Evolutionary conservation across 2,797 vertebrate genomes (phyloP), one percentile per base, ranked within the genome.

Genomic region (Rousettus madagascariensis): DNA sequence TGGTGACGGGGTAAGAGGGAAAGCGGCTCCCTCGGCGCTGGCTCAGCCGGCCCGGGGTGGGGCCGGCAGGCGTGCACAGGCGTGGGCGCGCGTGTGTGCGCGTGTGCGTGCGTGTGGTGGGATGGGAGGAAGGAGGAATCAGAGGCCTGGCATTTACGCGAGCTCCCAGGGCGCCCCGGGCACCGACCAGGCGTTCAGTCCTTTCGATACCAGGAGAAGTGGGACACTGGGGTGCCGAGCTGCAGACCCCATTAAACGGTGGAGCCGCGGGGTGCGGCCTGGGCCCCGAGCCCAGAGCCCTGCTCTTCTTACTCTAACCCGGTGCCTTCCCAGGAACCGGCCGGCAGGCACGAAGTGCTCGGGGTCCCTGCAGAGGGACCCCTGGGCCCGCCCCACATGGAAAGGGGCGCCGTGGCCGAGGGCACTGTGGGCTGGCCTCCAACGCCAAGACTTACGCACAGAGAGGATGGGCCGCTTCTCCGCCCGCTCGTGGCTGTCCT

Each of bases 391-490:
- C 8, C 57, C 63, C 33, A 19, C 0, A 0, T 26, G 86, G 88
- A 22, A 26, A 74, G 36, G 46, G 15, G 43, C 22, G 66, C 83
- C 0, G 1, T 0, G 11, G 12, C 12, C 41, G 11, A 69, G 66
- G 36, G 30, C 43, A 22, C 26, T 0, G 10, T 0, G 0, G 38
- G 85, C 66, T 9, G 0, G 30, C 69, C 28, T 1, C 3, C 87
- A 16, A 69, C 4, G 83, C 93, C 65, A n/a, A 86, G 95, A 99
- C 99, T 99, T 98, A 99, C 99, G 99, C 87, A 99, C 98, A 90
- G 99, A 99, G 59, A 99, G 96, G 98, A 99, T 99, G 63, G 99
- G 99, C 69, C 98, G 99, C 0, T 98, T 99, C 98, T 99, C 99
- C 0, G 99, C 98, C 13, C 98, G 98, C 83, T 99, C 99, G 0